A percentile compares a stretch with the other conserved stretches of the same genome.
Evolutionary conservation across 2,113 vertebrate genomes (phyloP).

Genomic region (Cynocephalus volans): DNA sequence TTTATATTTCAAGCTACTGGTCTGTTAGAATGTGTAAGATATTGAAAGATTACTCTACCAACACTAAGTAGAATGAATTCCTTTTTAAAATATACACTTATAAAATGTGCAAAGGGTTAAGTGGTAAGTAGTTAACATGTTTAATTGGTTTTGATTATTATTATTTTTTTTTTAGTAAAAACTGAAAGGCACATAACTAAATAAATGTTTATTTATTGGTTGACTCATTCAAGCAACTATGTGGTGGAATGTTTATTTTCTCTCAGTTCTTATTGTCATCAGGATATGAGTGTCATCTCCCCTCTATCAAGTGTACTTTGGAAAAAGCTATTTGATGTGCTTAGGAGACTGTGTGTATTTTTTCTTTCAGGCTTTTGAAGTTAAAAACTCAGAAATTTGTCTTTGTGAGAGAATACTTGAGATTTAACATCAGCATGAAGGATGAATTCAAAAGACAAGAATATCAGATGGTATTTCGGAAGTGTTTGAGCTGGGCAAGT

Average conservation of each 20-base stretch:
- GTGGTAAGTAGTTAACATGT: background rate
- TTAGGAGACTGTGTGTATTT: background rate
- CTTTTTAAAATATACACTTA: background rate
- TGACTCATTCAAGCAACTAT: background rate
- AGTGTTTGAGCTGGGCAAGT: slow-evolving; percentile 35
- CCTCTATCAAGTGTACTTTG: slow-evolving; percentile 9
- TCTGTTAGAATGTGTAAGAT: background rate
- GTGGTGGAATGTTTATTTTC: slow-evolving; percentile 35
- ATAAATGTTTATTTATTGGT: background rate
- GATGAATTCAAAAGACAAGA: slow-evolving; percentile 29
- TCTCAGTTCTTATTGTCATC: background rate
- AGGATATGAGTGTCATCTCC: background rate
- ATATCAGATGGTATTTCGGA: slow-evolving; percentile 63
- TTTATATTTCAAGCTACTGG: background rate
- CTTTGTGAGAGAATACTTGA: slow-evolving; percentile 54
- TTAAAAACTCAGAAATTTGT: slow-evolving; percentile 66
- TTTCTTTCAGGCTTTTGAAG: slow-evolving; percentile 30
- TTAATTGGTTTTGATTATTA: background rate
- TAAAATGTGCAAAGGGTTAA: background rate
- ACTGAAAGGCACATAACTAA: background rate
- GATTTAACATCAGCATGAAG: slow-evolving; percentile 57
- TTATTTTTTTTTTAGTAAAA: background rate
- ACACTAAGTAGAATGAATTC: background rate
- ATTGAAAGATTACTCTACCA: background rate
- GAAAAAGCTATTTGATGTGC: background rate